phyloP scores from a whole-genome alignment of 2,113 vertebrate genomes.

The Tamias sibiricus region DNA sequence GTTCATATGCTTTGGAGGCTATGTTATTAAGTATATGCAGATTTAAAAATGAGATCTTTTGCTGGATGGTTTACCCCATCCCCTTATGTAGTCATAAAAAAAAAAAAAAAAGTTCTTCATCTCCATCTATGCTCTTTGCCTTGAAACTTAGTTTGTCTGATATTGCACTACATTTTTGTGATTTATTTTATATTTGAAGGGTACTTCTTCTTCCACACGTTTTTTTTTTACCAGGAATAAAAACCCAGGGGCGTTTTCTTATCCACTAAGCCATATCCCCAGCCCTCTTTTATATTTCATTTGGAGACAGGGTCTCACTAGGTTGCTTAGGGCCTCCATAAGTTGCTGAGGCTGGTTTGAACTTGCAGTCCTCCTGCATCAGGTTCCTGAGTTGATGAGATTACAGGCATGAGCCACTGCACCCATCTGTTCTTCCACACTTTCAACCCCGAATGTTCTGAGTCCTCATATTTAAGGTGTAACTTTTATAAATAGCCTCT shows the following conservation, averaged over 20 bases:
- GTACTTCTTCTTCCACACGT: neutral
- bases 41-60: conserved; percentile 15
- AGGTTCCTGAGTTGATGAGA: neutral
- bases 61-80: neutral
- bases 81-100: neutral
- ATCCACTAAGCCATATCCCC: neutral
- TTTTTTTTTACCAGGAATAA: neutral
- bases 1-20: neutral
- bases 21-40: neutral
- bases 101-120: neutral
- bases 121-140: neutral
- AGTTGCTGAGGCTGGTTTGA: neutral
- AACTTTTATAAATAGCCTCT: neutral
- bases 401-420: neutral
- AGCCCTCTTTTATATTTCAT: neutral
- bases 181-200: neutral
- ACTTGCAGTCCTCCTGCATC: neutral
- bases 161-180: neutral
- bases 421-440: neutral
- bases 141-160: neutral
- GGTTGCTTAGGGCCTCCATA: neutral
- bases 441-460: neutral
- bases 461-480: conserved; percentile 10
- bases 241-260: neutral
- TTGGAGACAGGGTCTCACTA: neutral